A percentile compares a stretch with the other conserved stretches of the same genome.
These are phyloP conservation scores for Chloroceryle aenea DNA, from an alignment of 2,113 vertebrate species.

Conservation along the genomic window DNA sequence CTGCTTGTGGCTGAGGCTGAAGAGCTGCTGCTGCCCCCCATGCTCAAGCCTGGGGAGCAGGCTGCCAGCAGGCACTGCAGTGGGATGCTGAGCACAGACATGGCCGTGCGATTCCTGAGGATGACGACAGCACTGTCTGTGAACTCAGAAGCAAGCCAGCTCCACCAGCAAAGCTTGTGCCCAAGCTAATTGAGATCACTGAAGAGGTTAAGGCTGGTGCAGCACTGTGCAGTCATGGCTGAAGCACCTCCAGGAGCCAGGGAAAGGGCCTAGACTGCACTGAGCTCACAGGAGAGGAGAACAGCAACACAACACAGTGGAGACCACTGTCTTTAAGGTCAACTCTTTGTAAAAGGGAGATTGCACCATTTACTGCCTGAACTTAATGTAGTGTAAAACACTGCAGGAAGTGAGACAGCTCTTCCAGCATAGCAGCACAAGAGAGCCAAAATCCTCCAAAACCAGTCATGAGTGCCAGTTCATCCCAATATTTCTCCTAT, in stretches of 20 bases:
- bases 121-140: neutral
- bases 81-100: neutral
- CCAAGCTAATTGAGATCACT: neutral
- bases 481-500: neutral
- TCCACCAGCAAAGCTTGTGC: neutral
- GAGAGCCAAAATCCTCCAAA: neutral
- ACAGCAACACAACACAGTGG: neutral
- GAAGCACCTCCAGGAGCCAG: neutral
- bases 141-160: neutral
- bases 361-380: neutral
- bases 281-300: neutral
- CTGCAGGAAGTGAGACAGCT: neutral
- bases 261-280: neutral
- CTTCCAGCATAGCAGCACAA: neutral
- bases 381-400: neutral
- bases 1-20: neutral
- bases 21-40: neutral
- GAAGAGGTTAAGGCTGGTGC: neutral
- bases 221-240: neutral
- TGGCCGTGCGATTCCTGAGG: neutral
- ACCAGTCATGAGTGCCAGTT: neutral
- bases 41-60: fast-evolving
- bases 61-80: neutral
- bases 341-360: neutral
- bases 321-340: neutral